phyloP scores from a whole-genome alignment of 1,140 invertebrate genomes.

The Drosophila malerkotliana region DNA sequence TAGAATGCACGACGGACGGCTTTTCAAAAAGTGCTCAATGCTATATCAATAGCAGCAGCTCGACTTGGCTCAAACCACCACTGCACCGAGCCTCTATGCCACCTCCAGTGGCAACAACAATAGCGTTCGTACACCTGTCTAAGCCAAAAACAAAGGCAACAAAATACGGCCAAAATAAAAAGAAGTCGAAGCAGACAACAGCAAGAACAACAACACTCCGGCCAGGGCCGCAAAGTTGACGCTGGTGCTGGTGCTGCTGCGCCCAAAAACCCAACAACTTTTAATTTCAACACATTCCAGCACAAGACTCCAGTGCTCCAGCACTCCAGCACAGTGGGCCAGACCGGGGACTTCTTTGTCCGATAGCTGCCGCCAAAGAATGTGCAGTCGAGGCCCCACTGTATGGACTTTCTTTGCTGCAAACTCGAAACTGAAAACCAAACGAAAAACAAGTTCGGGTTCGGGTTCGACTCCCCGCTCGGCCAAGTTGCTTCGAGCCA shows the following conservation, averaged over 20 bases:
- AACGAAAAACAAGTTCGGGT: slow-evolving; percentile 51
- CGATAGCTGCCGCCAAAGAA: not conserved
- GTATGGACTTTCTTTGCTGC: slow-evolving; percentile 71
- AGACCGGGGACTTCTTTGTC: not conserved
- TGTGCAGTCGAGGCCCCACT: not conserved
- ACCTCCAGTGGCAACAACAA: slow-evolving; percentile 32
- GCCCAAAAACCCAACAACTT: slow-evolving; percentile 80
- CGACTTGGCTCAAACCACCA: not conserved
- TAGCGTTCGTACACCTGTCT: slow-evolving; percentile 65
- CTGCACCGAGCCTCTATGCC: not conserved
- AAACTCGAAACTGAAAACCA: slow-evolving; percentile 10
- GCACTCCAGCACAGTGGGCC: slow-evolving; percentile 13
- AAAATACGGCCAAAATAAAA: slow-evolving; percentile 7
- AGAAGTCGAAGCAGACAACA: slow-evolving; percentile 30
- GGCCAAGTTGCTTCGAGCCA: slow-evolving; percentile 28
- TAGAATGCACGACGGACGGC: slow-evolving; percentile 78
- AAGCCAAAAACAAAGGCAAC: slow-evolving; percentile 50
- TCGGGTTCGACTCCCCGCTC: slow-evolving; percentile 53
- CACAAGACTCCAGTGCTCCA: slow-evolving; percentile 42
- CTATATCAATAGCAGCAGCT: slow-evolving; percentile 71
- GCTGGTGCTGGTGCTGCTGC: slow-evolving; percentile 36
- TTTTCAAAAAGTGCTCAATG: slow-evolving; percentile 80
- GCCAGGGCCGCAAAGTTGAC: slow-evolving; percentile 57
- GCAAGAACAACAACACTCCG: slow-evolving; percentile 44
- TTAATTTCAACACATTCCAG: slow-evolving; percentile 81